phyloP scores from a whole-genome alignment of 2,113 vertebrate species.

The Python bivittatus region DNA sequence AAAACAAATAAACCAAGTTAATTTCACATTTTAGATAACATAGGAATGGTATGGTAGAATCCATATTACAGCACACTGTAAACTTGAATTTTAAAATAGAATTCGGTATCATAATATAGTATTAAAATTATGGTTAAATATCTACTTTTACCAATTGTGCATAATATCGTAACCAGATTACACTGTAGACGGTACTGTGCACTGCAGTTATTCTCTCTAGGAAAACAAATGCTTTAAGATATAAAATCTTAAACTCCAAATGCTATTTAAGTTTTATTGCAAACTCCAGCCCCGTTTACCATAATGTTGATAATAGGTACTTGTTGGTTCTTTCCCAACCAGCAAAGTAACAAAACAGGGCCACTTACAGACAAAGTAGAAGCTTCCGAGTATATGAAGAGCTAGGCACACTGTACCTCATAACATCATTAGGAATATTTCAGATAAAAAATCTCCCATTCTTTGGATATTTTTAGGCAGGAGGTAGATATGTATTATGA shows the following conservation, averaged over 20 bases:
- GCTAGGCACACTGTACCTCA: not conserved
- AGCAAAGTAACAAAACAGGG: not conserved
- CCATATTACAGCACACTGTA: not conserved
- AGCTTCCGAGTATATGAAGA: not conserved
- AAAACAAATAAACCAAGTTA: not conserved
- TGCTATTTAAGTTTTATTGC: not conserved
- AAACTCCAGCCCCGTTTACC: not conserved
- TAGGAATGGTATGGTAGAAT: not conserved
- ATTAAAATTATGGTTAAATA: not conserved
- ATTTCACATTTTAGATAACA: not conserved
- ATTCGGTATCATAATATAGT: not conserved
- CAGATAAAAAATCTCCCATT: not conserved
- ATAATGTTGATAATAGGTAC: not conserved
- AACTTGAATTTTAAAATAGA: not conserved
- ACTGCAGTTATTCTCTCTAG: not conserved
- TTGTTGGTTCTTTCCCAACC: not conserved
- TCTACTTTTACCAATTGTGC: not conserved
- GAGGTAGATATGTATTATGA: not conserved
- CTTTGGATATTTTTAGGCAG: not conserved
- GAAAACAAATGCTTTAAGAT: not conserved
- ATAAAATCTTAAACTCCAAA: not conserved
- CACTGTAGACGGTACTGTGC: not conserved
- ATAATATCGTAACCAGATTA: not conserved
- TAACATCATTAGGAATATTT: not conserved
- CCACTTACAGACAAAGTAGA: not conserved